Percentiles rank a stretch among this genome's conserved stretches.
These are phyloP conservation scores for Clarias laeviceps DNA, from an alignment of 2,797 vertebrate genomes.

Conservation along the genomic window DNA sequence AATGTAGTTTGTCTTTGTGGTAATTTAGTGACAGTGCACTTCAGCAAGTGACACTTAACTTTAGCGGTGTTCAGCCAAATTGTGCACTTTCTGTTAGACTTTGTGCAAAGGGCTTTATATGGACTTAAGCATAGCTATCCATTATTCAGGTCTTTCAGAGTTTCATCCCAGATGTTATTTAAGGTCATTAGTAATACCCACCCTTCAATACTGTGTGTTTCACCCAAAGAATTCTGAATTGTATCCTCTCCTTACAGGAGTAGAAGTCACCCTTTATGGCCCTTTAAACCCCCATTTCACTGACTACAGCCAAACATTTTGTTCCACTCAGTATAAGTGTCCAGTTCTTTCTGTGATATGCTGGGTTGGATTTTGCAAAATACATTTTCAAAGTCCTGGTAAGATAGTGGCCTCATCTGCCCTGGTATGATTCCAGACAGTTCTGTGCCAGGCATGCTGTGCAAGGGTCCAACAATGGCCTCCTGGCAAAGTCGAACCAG, in stretches of 20 bases:
- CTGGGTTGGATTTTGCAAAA: constrained; percentile 99
- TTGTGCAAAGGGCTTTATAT: constrained; percentile 79
- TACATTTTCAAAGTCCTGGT: constrained; percentile 99
- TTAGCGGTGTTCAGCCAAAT: constrained; percentile 81
- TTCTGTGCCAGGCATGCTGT: constrained; percentile 89
- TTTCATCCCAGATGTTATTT: constrained; percentile 71
- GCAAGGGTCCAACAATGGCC: constrained; percentile 90
- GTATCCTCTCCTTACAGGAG: constrained; percentile 68
- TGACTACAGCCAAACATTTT: constrained; percentile 99
- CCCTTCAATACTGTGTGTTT: constrained; percentile 77
- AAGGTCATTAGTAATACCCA: constrained; percentile 77
- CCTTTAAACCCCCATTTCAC: constrained; percentile 73
- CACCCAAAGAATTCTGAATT: constrained; percentile 76
- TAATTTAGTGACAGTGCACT: constrained; percentile 78
- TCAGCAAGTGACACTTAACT: constrained; percentile 79
- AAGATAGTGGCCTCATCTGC: constrained; percentile 94
- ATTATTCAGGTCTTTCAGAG: constrained; percentile 81
- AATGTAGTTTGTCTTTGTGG: constrained; percentile 81
- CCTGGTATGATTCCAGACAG: constrained; percentile 91
- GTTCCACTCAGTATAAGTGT: constrained; percentile 99
- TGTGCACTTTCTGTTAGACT: constrained; percentile 76
- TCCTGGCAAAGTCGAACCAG: constrained; percentile 97
- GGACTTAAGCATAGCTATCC: constrained; percentile 79
- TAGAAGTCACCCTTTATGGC: constrained; percentile 78
- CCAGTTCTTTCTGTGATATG: constrained; percentile 99